Base-by-base conservation (phyloP, 2,113 vertebrate species). In the Paralichthys olivaceus region DNA sequence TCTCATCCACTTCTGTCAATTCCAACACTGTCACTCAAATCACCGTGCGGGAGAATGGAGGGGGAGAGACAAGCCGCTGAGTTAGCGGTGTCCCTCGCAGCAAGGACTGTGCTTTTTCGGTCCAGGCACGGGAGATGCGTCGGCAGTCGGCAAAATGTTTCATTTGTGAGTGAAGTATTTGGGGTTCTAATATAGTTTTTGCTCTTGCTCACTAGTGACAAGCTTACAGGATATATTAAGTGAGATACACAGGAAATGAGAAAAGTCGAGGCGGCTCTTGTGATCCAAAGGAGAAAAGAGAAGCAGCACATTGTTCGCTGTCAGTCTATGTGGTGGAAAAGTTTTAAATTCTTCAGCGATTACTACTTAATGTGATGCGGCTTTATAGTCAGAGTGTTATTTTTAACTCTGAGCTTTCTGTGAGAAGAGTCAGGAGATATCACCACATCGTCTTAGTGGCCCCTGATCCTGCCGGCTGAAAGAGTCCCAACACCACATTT, bases 1-100 rank as follows among this genome's bases (percentile, higher is more conserved):
- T 90, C 91, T 92, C 87, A 49, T 92, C 91, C 92, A 90, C 92
- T 88, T 95, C 93, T 96, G 95, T 95, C 96, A 94, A 81, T 92
- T 95, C 91, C 83, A 77, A 83, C 78, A 8, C 75, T 89, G 91
- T 91, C 91, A 92, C 83, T 93, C 90, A 91, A 84, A 88, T 84
- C 77, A 66, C 54, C 0, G 84, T 95, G 93, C 92, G 78, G 63
- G 75, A 90, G 67, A 83, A 83, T 55, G 75, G 80, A 65, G 62
- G 78, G 77, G 73, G 80, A 67, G 60, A 81, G 77, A 76, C 72
- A 2, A 49, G 45, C 45, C 45, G 77, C 64, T 4, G 4, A 67
- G 69, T 83, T 87, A 60, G 78, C 22, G 5, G 77, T 57, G 69
- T 80, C 69, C 60, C 85, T 87, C 11, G n/a, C 73, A 86, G 86